Percentiles rank a stretch among this genome's conserved stretches.
These are phyloP conservation scores for Amiota minor DNA, from an alignment of 2,888 invertebrate genomes.

Conservation along the genomic window DNA sequence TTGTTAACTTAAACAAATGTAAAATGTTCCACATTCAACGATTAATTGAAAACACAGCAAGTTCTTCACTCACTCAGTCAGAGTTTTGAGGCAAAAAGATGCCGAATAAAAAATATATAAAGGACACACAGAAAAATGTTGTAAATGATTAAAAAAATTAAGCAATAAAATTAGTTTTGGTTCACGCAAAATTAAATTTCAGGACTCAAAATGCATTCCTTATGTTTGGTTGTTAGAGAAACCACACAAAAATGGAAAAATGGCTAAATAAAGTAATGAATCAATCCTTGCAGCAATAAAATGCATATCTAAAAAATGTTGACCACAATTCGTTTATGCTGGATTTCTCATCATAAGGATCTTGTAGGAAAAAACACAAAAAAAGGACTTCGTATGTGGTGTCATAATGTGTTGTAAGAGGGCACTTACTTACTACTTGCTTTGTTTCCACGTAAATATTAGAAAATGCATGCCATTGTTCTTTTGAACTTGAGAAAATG, in stretches of 20 bases:
- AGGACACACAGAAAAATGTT: conserved; percentile 33
- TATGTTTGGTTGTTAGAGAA: not conserved
- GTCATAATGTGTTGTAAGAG: conserved; percentile 67
- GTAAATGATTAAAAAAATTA: conserved; percentile 63
- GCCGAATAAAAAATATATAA: conserved; percentile 12
- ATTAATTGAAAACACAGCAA: conserved; percentile 55
- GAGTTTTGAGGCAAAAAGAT: conserved; percentile 8
- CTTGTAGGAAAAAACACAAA: not conserved
- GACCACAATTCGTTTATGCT: conserved; percentile 34
- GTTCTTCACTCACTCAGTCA: conserved; percentile 23
- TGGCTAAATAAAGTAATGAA: conserved; percentile 67
- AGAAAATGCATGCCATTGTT: conserved; percentile 51
- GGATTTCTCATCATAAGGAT: conserved; percentile 31
- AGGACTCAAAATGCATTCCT: conserved; percentile 52
- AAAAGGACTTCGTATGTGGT: conserved; percentile 43
- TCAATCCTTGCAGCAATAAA: conserved; percentile 59
- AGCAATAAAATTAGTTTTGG: conserved; percentile 74
- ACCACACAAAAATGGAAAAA: conserved; percentile 40
- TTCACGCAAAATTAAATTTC: conserved; percentile 69
- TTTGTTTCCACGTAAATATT: conserved; percentile 42
- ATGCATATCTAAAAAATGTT: conserved; percentile 48
- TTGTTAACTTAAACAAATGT: conserved; percentile 58
- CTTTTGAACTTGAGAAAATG: conserved; percentile 42
- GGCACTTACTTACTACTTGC: conserved; percentile 44
- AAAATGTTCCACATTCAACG: conserved; percentile 63